Evolutionary conservation across 2,113 vertebrate species (phyloP), one percentile per base, ranked within the genome.

Genomic region (Acrocephalus kingi): DNA sequence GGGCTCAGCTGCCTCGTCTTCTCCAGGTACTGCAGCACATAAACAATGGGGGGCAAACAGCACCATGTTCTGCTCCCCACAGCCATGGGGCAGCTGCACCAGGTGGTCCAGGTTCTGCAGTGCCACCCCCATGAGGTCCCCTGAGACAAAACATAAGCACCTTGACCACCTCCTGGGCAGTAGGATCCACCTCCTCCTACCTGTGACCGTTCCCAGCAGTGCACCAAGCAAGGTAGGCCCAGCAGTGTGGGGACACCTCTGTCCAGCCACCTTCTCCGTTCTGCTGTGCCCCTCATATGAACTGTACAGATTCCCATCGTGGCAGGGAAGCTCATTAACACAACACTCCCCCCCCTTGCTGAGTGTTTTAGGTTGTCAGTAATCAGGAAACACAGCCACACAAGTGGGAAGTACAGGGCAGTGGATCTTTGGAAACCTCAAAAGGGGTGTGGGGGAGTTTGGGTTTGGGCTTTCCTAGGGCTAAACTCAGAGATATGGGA

Each of bases 21-120:
- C 45, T 98, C 95, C 97, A 99, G 96, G 96, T 98, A 99, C 87
- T 98, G 97, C 74, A 98, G 97, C 91, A 98, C 96, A 17, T 98
- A 99, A 95, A 99, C 98, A 96, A 98, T 95, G 2, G 99, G 98
- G 98, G 10, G 98, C 97, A 23, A 99, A 99, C 22, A 95, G 75
- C 78, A 99, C 68, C 99, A 99, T 99, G 96, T 99, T 99, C 97
- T 99, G 99, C 94, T 99, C 98, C 14, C 99, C 99, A 30, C 98
- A 99, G 78, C 98, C 98, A 0, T 91, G 97, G 7, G 98, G 98
- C 98, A 98, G 97, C 78, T 96, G 96, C 62, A 98, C 97, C 49
- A 98, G 98, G 5, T 35, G 91, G 83, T 98, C 97, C 62, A 98
- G 86, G 91, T 99, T 98, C 95, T 98, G 95, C 77, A 98, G 97